These are phyloP conservation scores for Penaeus indicus DNA, from an alignment of 1,140 invertebrate genomes.

Conservation along the genomic window DNA sequence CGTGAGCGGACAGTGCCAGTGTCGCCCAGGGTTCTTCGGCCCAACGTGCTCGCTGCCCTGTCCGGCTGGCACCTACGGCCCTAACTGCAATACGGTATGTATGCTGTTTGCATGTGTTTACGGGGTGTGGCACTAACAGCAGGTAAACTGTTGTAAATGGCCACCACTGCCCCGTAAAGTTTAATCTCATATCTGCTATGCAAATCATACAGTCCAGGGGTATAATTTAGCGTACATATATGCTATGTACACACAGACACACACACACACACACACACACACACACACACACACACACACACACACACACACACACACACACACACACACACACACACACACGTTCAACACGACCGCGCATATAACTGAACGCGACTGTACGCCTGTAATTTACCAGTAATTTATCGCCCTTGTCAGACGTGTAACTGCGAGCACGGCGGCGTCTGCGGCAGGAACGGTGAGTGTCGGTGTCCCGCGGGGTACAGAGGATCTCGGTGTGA, in stretches of 20 bases:
- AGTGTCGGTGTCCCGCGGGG: slow-evolving; percentile 81
- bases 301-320: too few relatives aligned
- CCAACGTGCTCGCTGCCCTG: slow-evolving; percentile 87
- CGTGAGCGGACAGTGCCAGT: slow-evolving; percentile 87
- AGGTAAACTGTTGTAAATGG: neutral
- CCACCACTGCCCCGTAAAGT: neutral
- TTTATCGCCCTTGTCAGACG: slow-evolving; percentile 69
- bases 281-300: too few relatives aligned
- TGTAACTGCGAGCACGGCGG: slow-evolving; percentile 79
- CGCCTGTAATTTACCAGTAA: neutral
- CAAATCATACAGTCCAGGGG: too few relatives aligned
- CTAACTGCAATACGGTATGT: slow-evolving; percentile 75
- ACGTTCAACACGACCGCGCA: too few relatives aligned
- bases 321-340: too few relatives aligned
- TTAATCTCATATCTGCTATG: too few relatives aligned
- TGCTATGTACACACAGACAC: too few relatives aligned
- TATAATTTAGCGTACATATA: too few relatives aligned
- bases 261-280: too few relatives aligned
- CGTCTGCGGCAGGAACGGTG: slow-evolving; percentile 73
- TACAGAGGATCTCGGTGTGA: slow-evolving; percentile 70
- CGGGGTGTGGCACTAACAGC: neutral
- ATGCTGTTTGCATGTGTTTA: neutral
- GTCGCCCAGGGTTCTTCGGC: slow-evolving; percentile 86
- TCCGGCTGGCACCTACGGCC: slow-evolving; percentile 81
- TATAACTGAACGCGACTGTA: too few relatives aligned